Evolutionary conservation across 2,113 vertebrate genomes (phyloP), one percentile per base, ranked within the genome.

Genomic region (Oryzias melastigma): DNA sequence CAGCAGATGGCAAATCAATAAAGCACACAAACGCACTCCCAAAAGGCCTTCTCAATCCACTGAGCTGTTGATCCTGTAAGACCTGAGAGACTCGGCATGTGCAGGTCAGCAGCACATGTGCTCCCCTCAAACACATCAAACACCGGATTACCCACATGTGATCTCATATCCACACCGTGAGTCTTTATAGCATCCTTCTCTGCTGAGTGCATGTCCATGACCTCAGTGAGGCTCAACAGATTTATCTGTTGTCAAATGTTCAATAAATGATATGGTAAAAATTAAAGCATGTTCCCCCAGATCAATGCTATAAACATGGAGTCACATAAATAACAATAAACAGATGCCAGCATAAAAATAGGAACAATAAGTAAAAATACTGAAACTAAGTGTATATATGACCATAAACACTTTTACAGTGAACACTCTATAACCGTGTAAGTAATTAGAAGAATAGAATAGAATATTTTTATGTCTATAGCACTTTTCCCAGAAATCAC

Each of bases 1-100:
- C 83, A 75, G 83, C 72, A 19, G 42, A 77, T 69, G 62, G 63
- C 47, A 69, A 75, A 86, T 88, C 87, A 77, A 89, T 87, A 79
- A 75, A 76, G 69, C 56, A 74, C 54, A 62, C 68, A 62, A 27
- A 58, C 50, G 58, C 6, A 56, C 51, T 68, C 48, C 46, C 49
- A 65, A 12, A 42, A 16, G 41, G 59, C 55, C 19, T 51, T 67
- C 80, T 73, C 71, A 77, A 66, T 71, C 66, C 52, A 55, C 66
- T 60, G 62, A 81, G 51, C 62, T 59, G 17, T 80, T 80, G 71
- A 78, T 75, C 70, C 73, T 5, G 20, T 67, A 24, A 73, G 71
- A 75, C 54, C 67, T 58, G 19, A 68, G 42, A 40, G 57, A 57
- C 65, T 77, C 55, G 68, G 52, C 62, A 67, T 55, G 64, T 29